These are phyloP conservation scores for Strigamia maritima DNA, from an alignment of 2,888 invertebrate species.

Conservation along the genomic window DNA sequence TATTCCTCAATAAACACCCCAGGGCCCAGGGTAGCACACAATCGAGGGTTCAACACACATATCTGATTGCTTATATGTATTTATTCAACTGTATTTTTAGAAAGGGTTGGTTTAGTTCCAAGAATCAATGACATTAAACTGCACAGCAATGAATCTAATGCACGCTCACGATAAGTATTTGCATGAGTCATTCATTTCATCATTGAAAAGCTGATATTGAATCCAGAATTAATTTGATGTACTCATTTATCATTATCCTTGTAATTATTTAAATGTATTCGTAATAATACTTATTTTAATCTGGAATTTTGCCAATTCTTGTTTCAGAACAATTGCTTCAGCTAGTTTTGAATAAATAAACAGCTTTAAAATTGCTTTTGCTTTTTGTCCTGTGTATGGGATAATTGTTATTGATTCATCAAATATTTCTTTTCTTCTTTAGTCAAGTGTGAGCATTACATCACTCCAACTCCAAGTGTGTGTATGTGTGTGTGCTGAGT, in stretches of 20 bases:
- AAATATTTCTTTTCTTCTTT: too few species aligned
- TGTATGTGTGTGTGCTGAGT: background rate
- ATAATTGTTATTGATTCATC: too few species aligned
- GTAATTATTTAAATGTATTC: background rate
- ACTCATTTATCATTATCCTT: background rate
- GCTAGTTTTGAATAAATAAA: background rate
- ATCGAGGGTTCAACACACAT: background rate
- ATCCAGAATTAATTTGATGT: background rate
- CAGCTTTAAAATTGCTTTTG: background rate
- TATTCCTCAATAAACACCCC: background rate
- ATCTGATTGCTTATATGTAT: background rate
- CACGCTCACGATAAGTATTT: background rate
- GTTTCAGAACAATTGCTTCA: background rate
- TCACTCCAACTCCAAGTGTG: too few species aligned
- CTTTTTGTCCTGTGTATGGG: too few species aligned
- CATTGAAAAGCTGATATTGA: background rate
- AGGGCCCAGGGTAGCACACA: background rate
- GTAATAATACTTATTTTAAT: background rate
- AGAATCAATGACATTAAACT: background rate
- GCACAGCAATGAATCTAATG: background rate
- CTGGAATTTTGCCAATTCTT: background rate
- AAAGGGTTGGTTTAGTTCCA: background rate
- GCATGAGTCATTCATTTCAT: background rate
- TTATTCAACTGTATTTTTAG: background rate
- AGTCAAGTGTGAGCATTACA: too few species aligned